These are phyloP conservation scores for Meleagris gallopavo DNA, from an alignment of 2,113 vertebrate species.

Conservation along the genomic window DNA sequence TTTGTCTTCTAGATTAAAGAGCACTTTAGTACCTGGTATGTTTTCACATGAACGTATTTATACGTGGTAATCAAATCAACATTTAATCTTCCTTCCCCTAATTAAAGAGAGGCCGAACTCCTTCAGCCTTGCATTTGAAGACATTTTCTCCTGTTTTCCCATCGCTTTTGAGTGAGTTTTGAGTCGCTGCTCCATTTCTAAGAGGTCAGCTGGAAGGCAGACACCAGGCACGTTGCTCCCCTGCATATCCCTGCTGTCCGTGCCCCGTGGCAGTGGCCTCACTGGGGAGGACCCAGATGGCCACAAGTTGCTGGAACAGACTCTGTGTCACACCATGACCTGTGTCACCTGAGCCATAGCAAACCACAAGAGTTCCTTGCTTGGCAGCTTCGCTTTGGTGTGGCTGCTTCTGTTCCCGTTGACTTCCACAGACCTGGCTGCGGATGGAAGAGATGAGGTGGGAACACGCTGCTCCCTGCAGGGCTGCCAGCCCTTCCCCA, in stretches of 20 bases:
- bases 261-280: not conserved
- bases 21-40: not conserved
- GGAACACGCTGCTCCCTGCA: not conserved
- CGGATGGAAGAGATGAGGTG: not conserved
- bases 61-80: not conserved
- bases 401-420: not conserved
- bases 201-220: rapidly evolving
- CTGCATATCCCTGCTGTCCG: too few relatives aligned
- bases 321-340: rapidly evolving
- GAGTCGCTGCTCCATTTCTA: rapidly evolving
- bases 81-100: not conserved
- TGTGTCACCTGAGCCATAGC: rapidly evolving
- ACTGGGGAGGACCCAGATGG: not conserved
- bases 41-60: not conserved
- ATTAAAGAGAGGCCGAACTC: not conserved
- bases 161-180: not conserved
- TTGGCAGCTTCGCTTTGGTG: not conserved
- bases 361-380: not conserved
- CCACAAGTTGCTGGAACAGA: rapidly evolving
- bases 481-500: rapidly evolving
- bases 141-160: not conserved
- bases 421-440: not conserved
- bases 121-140: not conserved
- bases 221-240: not conserved
- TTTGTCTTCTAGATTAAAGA: not conserved